Conservation (phyloP, 2,113 vertebrate species). For the Menura novaehollandiae region DNA sequence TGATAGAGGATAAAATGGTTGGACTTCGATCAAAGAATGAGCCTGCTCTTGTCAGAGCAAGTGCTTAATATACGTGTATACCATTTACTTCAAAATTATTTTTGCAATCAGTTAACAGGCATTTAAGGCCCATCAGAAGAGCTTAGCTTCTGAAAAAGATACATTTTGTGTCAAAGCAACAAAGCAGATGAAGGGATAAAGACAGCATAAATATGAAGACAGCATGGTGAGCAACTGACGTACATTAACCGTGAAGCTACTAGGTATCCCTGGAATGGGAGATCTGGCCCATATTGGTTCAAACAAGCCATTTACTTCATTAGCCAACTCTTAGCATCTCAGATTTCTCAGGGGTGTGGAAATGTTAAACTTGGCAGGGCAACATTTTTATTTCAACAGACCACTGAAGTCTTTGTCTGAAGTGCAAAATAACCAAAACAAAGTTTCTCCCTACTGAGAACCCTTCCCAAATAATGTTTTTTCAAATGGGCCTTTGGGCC, state of each 20-base stretch:
- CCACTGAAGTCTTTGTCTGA: background rate
- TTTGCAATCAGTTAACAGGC: background rate
- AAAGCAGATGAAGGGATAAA: background rate
- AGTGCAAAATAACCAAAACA: background rate
- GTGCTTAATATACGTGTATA: fast-evolving
- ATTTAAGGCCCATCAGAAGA: background rate
- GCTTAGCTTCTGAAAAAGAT: background rate
- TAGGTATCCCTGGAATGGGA: background rate
- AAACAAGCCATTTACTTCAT: background rate
- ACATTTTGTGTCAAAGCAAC: background rate
- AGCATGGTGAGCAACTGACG: fast-evolving
- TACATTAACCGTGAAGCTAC: background rate
- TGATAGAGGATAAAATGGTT: background rate
- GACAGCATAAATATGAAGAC: background rate
- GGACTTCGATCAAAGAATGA: background rate
- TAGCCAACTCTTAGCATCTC: background rate
- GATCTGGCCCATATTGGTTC: background rate
- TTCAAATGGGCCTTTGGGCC: background rate
- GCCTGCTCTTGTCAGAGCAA: background rate
- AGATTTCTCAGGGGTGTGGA: background rate
- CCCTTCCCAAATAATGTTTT: background rate
- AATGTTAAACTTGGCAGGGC: background rate
- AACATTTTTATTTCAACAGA: background rate
- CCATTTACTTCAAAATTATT: background rate
- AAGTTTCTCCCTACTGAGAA: background rate